Evolutionary conservation across 2,888 invertebrate genomes (phyloP), one percentile per base, ranked within the genome.

Genomic region (Julus scandinavius): DNA sequence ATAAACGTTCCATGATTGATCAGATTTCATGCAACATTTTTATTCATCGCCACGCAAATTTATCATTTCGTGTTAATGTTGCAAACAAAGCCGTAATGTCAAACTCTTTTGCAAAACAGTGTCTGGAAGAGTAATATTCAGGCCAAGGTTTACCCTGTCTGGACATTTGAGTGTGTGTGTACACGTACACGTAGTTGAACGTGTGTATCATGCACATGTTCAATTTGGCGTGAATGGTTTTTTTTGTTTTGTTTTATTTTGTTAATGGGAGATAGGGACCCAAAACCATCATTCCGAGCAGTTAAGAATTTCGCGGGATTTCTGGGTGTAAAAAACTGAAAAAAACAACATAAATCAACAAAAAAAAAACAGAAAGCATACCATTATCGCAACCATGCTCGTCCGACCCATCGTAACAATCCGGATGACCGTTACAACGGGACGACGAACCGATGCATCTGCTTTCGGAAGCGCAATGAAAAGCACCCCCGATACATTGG

Each of bases 371-470:
- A n/a, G 4, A 7, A 72, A 38, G 38, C 38, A 13, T 80, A 80
- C 80, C 80, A 38, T 54, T 87, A 15, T 4, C 1, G 54, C 87
- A 87, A 17, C 6, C 38, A 0, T 9, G 20, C 38, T 87, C 87
- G 54, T 87, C 87, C 58, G 87, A 87, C 20, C 87, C 87, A 58
- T 87, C 87, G n/a, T 40, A 50, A 38, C 87, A 87, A 54, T 87
- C 87, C 38, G 40, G 58, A 9, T 54, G 40, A 6, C 87, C 29
- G 58, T 87, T 87, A 20, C 87, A 87, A 11, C 87, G 87, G 50
- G 58, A 87, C n/a, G 54, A 38, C 4, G 87, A 40, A 29, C 38
- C 38, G n/a, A 87, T 87, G 54, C 87, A 87, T 17, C 9, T 3
- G 15, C 38, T 54, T n/a, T 87, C 87, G 87, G 11, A 2, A 1